Percentiles rank a stretch among this genome's conserved stretches.
Conservation (phyloP, 2,113 vertebrate species). For the Barnardius zonarius region DNA sequence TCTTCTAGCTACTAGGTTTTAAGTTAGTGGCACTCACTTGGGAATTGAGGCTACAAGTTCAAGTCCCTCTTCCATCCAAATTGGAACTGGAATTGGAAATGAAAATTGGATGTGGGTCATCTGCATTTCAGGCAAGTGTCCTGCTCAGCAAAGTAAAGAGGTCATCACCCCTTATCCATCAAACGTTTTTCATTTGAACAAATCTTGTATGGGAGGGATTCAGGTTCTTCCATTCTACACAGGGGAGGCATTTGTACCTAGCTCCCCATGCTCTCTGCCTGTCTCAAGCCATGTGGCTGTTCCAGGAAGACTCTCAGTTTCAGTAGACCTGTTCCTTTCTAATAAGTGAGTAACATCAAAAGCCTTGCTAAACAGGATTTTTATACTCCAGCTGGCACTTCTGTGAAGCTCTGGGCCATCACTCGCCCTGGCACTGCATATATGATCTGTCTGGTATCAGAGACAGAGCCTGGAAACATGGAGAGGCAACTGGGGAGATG, state of each 20-base stretch:
- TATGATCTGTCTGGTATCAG: not conserved
- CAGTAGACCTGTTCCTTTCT: not conserved
- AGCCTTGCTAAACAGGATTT: not conserved
- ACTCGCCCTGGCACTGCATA: not conserved
- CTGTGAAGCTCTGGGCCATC: not conserved
- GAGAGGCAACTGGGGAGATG: not conserved
- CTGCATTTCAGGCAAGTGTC: conserved; percentile 4
- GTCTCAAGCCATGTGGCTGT: not conserved
- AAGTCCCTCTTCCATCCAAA: not conserved
- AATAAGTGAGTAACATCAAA: not conserved
- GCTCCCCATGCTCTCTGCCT: not conserved
- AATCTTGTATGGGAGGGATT: not conserved
- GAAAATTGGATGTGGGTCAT: conserved; percentile 8
- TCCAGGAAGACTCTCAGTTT: not conserved
- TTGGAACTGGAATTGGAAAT: not conserved
- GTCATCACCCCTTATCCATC: not conserved
- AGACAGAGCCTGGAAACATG: not conserved
- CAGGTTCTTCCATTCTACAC: not conserved
- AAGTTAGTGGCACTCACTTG: not conserved
- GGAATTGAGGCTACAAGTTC: not conserved
- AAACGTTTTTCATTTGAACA: not conserved
- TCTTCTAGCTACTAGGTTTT: conserved; percentile 21
- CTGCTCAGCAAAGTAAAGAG: not conserved
- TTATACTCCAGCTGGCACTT: not conserved
- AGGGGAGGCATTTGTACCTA: not conserved